Conservation (phyloP, 2,888 invertebrate species). For the Polydrusus pterygomalis region DNA sequence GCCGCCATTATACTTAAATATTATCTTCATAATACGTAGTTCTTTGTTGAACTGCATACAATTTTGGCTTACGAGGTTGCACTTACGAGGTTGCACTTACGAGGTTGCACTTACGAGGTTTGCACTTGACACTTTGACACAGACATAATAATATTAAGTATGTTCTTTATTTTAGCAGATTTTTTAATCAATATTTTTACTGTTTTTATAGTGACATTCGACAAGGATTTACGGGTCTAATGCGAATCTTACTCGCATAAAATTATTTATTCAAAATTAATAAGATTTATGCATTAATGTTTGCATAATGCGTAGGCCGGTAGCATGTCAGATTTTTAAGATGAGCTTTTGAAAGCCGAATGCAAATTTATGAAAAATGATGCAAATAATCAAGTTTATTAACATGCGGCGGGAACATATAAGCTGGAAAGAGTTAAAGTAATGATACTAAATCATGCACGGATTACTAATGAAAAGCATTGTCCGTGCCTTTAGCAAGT, state of each 20-base stretch:
- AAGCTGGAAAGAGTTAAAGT: constrained; percentile 20
- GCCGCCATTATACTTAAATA: too few species aligned
- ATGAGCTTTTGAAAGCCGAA: constrained; percentile 17
- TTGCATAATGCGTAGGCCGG: constrained; percentile 36
- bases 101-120: too few species aligned
- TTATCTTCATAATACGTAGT: too few species aligned
- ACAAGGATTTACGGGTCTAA: too few species aligned
- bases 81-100: too few species aligned
- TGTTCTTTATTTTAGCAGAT: too few species aligned
- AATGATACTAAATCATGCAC: constrained; percentile 26
- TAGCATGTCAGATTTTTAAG: constrained; percentile 39
- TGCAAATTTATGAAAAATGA: constrained; percentile 35
- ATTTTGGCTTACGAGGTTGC: too few species aligned
- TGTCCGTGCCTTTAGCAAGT: background rate
- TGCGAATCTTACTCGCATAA: background rate
- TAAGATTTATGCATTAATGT: constrained; percentile 16
- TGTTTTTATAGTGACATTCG: too few species aligned
- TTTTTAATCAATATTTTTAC: too few species aligned
- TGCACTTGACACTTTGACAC: too few species aligned
- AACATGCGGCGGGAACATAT: constrained; percentile 31
- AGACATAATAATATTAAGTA: too few species aligned
- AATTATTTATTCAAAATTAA: constrained; percentile 6
- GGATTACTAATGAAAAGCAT: constrained; percentile 21
- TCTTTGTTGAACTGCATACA: too few species aligned
- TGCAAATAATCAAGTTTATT: constrained; percentile 37